Evolutionary conservation across 1,140 invertebrate species (phyloP).

Genomic region (Cydia amplana): DNA sequence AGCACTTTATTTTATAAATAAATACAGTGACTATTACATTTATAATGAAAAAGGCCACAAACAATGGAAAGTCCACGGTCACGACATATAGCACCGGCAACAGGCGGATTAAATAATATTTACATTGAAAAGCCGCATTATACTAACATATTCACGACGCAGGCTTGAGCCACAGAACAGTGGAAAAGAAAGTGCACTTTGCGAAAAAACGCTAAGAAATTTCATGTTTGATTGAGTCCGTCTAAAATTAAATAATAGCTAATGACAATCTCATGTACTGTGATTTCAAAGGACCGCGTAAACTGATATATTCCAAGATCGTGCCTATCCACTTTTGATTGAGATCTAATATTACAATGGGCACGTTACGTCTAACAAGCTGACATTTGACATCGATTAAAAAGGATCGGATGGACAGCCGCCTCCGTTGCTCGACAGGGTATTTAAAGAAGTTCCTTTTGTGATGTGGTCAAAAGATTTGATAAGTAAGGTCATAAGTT

Average conservation of each 20-base stretch:
- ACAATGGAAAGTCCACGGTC: constrained; percentile 4
- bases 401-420: background rate
- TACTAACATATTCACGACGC: constrained; percentile 32
- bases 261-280: no score
- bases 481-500: no score
- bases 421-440: background rate
- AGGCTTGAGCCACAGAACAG: background rate
- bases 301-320: no score
- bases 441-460: no score
- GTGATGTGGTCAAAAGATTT: no score
- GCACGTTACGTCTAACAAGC: background rate
- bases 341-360: background rate
- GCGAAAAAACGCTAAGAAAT: background rate
- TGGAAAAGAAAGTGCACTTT: background rate
- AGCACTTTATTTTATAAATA: background rate
- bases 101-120: constrained; percentile 32
- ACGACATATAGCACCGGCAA: constrained; percentile 27
- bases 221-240: no score
- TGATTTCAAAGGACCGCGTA: no score
- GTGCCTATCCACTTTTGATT: no score
- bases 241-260: no score
- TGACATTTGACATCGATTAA: constrained; percentile 25
- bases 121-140: constrained; percentile 31
- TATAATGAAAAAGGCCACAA: constrained; percentile 16
- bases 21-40: background rate